Evolutionary conservation across 92 coral and sea anemone genomes (phyloP).

Genomic region (Palythoa caribaeorum): DNA sequence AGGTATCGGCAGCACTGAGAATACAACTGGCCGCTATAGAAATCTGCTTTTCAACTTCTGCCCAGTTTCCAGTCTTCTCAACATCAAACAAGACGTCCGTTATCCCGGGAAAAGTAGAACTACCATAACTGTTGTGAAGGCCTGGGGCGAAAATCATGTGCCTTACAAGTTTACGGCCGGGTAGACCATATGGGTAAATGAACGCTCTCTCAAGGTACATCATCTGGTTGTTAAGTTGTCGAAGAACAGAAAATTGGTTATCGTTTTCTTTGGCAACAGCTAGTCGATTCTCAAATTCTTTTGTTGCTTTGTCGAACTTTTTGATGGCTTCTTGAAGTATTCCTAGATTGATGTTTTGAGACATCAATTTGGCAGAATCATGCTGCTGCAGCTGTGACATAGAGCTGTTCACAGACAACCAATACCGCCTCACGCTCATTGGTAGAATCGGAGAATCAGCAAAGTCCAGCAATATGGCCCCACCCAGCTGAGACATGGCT

Average conservation of each 20-base stretch:
- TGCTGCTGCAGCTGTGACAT: slow-evolving; percentile 48
- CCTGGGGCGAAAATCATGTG: slow-evolving; percentile 94
- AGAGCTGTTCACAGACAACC: slow-evolving; percentile 65
- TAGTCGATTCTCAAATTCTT: slow-evolving; percentile 39
- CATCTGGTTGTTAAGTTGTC: slow-evolving; percentile 88
- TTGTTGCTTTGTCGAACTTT: slow-evolving; percentile 44
- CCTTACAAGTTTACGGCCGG: slow-evolving; percentile 69
- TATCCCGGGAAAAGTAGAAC: slow-evolving; percentile 91
- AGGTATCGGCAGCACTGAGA: slow-evolving; percentile 69
- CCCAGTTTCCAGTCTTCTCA: slow-evolving; percentile 73
- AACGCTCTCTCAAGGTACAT: slow-evolving; percentile 91
- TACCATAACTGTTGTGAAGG: slow-evolving; percentile 78
- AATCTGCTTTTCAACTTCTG: slow-evolving; percentile 78
- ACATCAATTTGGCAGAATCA: slow-evolving; percentile 20
- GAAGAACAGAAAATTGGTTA: slow-evolving; percentile 69
- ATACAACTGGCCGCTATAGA: slow-evolving; percentile 77
- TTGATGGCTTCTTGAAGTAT: slow-evolving; percentile 48
- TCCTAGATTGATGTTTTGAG: slow-evolving; percentile 25
- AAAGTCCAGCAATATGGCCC: slow-evolving; percentile 65
- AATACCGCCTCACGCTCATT: slow-evolving; percentile 62
- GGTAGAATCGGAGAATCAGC: slow-evolving; percentile 85
- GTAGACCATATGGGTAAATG: slow-evolving; percentile 85
- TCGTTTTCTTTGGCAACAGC: slow-evolving; percentile 36
- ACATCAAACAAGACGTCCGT: slow-evolving; percentile 78
- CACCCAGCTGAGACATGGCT: slow-evolving; percentile 73